Evolutionary conservation across 2,113 vertebrate genomes (phyloP).

Genomic region (Emydura subglobosa): DNA sequence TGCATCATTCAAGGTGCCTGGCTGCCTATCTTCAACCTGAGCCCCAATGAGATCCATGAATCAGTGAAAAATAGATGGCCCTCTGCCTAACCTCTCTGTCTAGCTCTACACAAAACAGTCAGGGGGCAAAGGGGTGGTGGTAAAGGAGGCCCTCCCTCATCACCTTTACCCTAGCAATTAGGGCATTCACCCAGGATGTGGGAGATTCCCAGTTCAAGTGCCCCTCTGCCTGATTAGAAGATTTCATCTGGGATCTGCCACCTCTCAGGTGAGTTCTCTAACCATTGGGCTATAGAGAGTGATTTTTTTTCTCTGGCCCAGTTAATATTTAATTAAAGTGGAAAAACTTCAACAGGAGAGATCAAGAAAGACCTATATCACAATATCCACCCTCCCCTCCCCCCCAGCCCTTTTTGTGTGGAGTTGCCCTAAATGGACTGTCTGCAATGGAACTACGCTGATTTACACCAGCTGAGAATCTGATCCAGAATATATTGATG

Average conservation of each 20-base stretch:
- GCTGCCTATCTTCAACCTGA: neutral
- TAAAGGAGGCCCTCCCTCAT: neutral
- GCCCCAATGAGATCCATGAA: neutral
- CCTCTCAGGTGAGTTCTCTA: neutral
- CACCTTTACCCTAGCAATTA: neutral
- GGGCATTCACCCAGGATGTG: neutral
- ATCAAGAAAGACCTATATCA: neutral
- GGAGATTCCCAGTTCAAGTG: neutral
- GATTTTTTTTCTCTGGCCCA: neutral
- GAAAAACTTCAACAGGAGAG: neutral
- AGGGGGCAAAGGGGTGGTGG: neutral
- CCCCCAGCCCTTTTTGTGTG: neutral
- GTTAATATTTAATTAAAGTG: neutral
- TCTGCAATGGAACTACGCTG: neutral
- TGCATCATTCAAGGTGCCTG: neutral
- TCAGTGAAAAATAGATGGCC: neutral
- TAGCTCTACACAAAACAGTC: neutral
- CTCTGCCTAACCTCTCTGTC: neutral
- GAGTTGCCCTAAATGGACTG: neutral
- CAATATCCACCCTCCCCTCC: neutral
- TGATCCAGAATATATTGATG: neutral
- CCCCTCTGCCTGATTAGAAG: neutral
- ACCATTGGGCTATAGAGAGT: neutral
- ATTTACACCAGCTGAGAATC: neutral
- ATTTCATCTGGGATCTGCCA: neutral